A percentile compares a stretch with the other conserved stretches of the same genome.
These are phyloP conservation scores for Lemur catta DNA, from an alignment of 2,797 vertebrate species.

Conservation along the genomic window DNA sequence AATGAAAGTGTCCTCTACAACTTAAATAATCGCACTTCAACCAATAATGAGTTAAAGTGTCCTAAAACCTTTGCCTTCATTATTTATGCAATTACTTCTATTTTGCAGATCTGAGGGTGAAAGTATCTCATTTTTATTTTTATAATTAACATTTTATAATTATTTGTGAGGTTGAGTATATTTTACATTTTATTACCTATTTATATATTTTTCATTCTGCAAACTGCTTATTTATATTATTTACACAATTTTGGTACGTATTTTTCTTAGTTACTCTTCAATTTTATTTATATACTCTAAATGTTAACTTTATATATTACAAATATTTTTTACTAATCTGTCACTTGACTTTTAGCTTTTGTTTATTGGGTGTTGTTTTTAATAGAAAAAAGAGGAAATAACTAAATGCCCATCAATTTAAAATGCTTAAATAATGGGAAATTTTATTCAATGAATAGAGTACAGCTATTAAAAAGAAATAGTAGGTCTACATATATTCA, in stretches of 20 bases:
- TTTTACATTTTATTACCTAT: background rate
- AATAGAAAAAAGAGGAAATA: background rate
- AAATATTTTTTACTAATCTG: background rate
- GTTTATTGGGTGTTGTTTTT: background rate
- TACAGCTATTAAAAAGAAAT: background rate
- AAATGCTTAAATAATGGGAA: background rate
- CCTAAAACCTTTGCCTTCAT: background rate
- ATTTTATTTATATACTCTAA: background rate
- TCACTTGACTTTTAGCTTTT: background rate
- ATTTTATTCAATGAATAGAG: background rate
- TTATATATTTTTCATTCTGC: background rate
- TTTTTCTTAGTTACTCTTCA: background rate
- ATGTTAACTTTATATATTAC: background rate
- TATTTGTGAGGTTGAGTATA: background rate
- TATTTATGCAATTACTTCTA: background rate
- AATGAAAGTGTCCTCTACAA: background rate
- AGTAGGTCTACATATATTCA: background rate
- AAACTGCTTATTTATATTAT: background rate
- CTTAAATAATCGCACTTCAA: background rate
- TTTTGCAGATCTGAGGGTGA: background rate
- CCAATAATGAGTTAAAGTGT: background rate
- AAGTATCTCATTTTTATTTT: background rate
- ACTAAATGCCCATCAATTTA: background rate
- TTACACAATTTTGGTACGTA: background rate
- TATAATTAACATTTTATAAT: background rate